Conservation (phyloP, 2,113 vertebrate genomes). For the Campylomormyrus numenius region DNA sequence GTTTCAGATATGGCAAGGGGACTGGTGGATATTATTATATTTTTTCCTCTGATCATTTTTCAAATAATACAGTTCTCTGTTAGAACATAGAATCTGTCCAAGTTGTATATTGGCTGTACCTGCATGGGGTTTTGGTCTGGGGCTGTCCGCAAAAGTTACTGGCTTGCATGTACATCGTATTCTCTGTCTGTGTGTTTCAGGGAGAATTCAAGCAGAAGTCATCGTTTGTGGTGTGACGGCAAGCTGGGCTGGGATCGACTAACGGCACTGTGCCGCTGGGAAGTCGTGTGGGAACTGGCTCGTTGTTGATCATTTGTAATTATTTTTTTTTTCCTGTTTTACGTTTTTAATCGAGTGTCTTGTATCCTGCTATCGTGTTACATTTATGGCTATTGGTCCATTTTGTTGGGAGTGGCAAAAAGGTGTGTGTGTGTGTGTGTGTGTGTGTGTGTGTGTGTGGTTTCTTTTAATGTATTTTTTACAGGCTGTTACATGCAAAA, state of each 20-base stretch:
- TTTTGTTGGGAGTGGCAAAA: constrained; percentile 7
- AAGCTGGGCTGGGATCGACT: neutral
- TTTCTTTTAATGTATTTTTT: neutral
- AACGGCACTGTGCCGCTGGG: neutral
- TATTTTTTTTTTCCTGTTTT: neutral
- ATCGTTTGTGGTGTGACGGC: constrained; percentile 59
- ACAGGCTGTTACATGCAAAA: neutral
- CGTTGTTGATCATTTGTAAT: neutral
- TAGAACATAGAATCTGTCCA: neutral
- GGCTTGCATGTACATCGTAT: neutral
- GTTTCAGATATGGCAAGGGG: neutral
- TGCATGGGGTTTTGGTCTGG: neutral
- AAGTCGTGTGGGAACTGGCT: neutral
- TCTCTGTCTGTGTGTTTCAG: constrained; percentile 41
- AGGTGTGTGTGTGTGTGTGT: neutral
- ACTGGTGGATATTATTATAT: neutral
- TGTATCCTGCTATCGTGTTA: neutral
- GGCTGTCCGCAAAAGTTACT: neutral
- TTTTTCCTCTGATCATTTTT: neutral
- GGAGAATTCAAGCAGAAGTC: constrained; percentile 67
- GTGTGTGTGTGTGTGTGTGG: neutral
- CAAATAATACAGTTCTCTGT: neutral
- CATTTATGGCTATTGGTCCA: neutral
- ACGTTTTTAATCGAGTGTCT: neutral
- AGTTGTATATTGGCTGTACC: neutral